A percentile compares a stretch with the other conserved stretches of the same genome.
Conservation (phyloP, 2,888 invertebrate species). For the Prosapia bicincta region DNA sequence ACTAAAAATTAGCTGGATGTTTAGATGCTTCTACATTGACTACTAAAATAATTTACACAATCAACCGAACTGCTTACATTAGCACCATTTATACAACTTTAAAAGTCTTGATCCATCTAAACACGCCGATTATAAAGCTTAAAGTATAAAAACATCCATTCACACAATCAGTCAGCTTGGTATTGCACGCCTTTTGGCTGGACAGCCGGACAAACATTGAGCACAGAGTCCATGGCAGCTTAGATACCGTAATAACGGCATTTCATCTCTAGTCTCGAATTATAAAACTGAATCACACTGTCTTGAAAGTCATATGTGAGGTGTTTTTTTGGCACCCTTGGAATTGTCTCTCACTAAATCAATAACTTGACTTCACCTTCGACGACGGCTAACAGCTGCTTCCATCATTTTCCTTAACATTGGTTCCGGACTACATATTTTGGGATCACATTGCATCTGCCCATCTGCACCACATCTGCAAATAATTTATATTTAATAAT, state of each 20-base stretch:
- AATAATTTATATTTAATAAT: too few species aligned
- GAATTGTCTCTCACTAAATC: constrained; percentile 22
- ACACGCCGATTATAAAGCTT: neutral
- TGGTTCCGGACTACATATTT: constrained; percentile 84
- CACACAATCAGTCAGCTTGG: constrained; percentile 4
- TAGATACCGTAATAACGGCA: constrained; percentile 11
- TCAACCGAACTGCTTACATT: neutral
- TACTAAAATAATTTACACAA: neutral
- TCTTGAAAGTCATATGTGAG: constrained; percentile 22
- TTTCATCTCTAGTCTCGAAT: neutral
- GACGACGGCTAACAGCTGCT: constrained; percentile 52
- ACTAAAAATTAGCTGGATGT: neutral
- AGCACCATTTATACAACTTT: constrained; percentile 8
- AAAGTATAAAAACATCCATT: constrained; percentile 17
- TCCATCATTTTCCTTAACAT: constrained; percentile 89
- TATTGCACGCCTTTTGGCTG: neutral
- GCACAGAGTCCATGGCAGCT: constrained; percentile 23
- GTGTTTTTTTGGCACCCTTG: constrained; percentile 28
- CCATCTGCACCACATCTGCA: constrained; percentile 88
- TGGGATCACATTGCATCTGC: constrained; percentile 93
- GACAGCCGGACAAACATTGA: constrained; percentile 1
- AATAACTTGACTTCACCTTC: constrained; percentile 32
- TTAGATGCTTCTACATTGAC: neutral
- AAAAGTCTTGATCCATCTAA: neutral
- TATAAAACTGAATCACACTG: constrained; percentile 14